Conservation (phyloP, 2,113 vertebrate species). For the Eolophus roseicapilla region DNA sequence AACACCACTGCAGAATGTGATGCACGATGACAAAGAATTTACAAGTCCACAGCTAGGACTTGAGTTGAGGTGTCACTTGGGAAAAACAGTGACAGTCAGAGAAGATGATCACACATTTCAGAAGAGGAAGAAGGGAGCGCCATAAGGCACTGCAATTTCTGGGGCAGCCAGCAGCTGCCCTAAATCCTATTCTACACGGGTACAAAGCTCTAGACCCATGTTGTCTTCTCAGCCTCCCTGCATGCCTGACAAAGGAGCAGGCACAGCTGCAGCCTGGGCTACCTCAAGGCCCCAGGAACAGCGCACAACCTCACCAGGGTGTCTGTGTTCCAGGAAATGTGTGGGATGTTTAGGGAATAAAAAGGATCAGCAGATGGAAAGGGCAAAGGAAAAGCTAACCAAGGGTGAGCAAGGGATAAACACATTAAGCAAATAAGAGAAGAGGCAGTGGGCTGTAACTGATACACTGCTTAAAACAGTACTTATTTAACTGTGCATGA, state of each 20-base stretch:
- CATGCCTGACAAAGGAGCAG: fast-evolving
- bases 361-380: background rate
- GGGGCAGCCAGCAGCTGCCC: background rate
- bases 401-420: constrained; percentile 13
- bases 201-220: background rate
- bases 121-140: background rate
- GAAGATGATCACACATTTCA: background rate
- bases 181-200: background rate
- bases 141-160: background rate
- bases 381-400: constrained; percentile 8
- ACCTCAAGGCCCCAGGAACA: fast-evolving
- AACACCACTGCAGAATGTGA: background rate
- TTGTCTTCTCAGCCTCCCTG: background rate
- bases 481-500: constrained; percentile 2
- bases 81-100: background rate
- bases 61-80: background rate
- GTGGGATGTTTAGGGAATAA: background rate
- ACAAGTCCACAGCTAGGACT: background rate
- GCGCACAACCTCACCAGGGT: background rate
- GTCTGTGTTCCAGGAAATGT: background rate
- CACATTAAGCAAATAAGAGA: constrained; percentile 39
- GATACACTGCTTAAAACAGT: constrained; percentile 50
- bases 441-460: constrained; percentile 36
- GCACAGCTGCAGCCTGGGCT: background rate
- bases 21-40: background rate